Conservation (phyloP, 2,797 vertebrate species). For the Thaleichthys pacificus region DNA sequence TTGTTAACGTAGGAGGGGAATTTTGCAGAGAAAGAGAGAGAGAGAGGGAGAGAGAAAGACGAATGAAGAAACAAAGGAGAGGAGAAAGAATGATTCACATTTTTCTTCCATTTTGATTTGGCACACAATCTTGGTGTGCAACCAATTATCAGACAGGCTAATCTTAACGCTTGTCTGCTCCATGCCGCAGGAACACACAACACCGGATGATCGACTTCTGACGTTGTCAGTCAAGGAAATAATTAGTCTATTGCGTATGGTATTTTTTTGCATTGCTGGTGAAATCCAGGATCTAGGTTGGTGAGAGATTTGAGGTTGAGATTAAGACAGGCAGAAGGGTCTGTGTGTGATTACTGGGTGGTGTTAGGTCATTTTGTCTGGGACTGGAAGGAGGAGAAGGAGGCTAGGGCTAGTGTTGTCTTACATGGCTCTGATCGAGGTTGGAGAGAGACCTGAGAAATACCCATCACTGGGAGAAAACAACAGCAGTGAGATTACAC, state of each 20-base stretch:
- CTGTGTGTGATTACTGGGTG: slow-evolving; percentile 27
- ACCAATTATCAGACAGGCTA: background rate
- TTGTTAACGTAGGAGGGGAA: background rate
- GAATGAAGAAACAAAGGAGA: background rate
- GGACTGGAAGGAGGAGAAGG: slow-evolving; percentile 11
- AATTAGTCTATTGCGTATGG: slow-evolving; percentile 22
- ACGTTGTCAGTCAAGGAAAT: slow-evolving; percentile 30
- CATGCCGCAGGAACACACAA: slow-evolving; percentile 6
- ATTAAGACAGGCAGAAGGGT: slow-evolving; percentile 25
- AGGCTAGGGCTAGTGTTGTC: slow-evolving; percentile 26
- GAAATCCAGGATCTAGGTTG: slow-evolving; percentile 39
- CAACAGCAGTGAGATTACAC: slow-evolving; percentile 42
- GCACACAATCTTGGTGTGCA: slow-evolving; percentile 17
- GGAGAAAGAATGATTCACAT: background rate
- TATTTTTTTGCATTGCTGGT: slow-evolving; percentile 46
- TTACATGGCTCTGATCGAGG: slow-evolving; percentile 72
- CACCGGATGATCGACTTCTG: slow-evolving; percentile 16
- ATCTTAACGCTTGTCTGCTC: slow-evolving; percentile 17
- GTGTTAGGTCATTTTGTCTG: slow-evolving; percentile 28
- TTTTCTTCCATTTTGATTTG: slow-evolving; percentile 41
- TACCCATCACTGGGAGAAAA: slow-evolving; percentile 65
- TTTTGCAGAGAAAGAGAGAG: background rate
- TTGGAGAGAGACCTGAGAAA: slow-evolving; percentile 59
- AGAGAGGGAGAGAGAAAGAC: background rate
- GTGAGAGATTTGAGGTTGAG: slow-evolving; percentile 44